Base-by-base conservation (phyloP, 2,797 vertebrate genomes). In the Tapera naevia region DNA sequence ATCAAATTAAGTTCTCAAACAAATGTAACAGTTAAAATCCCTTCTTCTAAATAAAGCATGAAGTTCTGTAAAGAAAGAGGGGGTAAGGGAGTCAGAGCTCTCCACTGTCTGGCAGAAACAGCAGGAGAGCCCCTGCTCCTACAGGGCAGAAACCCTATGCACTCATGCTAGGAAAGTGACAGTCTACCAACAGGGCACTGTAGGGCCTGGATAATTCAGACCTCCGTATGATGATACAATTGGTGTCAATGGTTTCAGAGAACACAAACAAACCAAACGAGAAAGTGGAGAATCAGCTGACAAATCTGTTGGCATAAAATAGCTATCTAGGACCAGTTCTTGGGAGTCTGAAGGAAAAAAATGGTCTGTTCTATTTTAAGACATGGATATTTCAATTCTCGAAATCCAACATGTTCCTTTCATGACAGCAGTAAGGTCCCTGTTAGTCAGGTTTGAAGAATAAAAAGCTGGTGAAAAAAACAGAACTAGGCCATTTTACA, bases 301-400 rank as follows among this genome's bases (percentile, higher is more conserved):
- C n/a, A 91, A 72, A 78, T 67, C 58, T 58, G 61, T 18, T 37
- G 23, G 25, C 43, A 28, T 72, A 91, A 95, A 92, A 93, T 94
- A 95, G 71, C 70, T 79, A 46, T 81, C 79, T 86, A 2, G 1
- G 88, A 58, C 3, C 7, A 91, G 4, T 72, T 70, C 84, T 91
- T 84, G 46, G 18, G 62, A 92, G 46, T 39, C 85, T 93, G 54
- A 35, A 84, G 58, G 39, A 80, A 93, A 94, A 67, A 93, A 89
- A 80, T 62, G 39, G 19, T 57, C 54, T 0, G 0, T 60, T n/a
- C 66, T 95, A 78, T 92, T 95, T 83, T 91, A 69, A 91, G 54
- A 28, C 28, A 46, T 37, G 25, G 25, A 48, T 56, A 32, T 88
- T 88, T 94, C 76, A 86, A 14, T 21, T 80, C 57, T 11, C 0